Percentiles rank a stretch among this genome's conserved stretches.
phyloP scores from a whole-genome alignment of 2,888 invertebrate species.

The Plebejus melissa region DNA sequence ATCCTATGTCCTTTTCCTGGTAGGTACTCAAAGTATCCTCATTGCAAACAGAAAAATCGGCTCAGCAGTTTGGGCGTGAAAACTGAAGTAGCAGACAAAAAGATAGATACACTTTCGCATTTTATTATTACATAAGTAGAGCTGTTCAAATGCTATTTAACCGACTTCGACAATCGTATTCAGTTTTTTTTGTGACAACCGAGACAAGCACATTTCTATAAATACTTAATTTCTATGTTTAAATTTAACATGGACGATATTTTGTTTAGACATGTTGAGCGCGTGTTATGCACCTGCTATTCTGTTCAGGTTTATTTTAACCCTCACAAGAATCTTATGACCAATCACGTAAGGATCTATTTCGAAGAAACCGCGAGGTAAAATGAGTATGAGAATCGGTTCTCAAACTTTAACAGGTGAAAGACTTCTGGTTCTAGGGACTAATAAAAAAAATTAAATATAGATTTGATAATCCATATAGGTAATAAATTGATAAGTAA shows the following conservation, averaged over 20 bases:
- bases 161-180: too few relatives aligned
- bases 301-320: not conserved
- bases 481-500: too few relatives aligned
- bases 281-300: constrained; percentile 35
- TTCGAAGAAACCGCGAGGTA: not conserved
- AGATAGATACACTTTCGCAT: too few relatives aligned
- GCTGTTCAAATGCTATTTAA: too few relatives aligned
- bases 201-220: constrained; percentile 23
- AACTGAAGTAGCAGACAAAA: too few relatives aligned
- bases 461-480: too few relatives aligned
- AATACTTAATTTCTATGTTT: constrained; percentile 21
- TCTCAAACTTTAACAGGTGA: constrained; percentile 31
- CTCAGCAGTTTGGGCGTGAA: too few relatives aligned
- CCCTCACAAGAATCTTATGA: not conserved
- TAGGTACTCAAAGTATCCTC: too few relatives aligned
- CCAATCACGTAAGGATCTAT: not conserved
- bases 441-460: too few relatives aligned
- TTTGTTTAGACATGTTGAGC: constrained; percentile 29
- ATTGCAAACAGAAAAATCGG: too few relatives aligned
- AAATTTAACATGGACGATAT: constrained; percentile 22
- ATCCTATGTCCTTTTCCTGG: too few relatives aligned
- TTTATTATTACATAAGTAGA: too few relatives aligned
- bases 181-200: not conserved
- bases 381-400: not conserved
- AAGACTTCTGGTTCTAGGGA: not conserved